These are phyloP conservation scores for Nannospalax galili DNA, from an alignment of 2,113 vertebrate species.

Conservation along the genomic window DNA sequence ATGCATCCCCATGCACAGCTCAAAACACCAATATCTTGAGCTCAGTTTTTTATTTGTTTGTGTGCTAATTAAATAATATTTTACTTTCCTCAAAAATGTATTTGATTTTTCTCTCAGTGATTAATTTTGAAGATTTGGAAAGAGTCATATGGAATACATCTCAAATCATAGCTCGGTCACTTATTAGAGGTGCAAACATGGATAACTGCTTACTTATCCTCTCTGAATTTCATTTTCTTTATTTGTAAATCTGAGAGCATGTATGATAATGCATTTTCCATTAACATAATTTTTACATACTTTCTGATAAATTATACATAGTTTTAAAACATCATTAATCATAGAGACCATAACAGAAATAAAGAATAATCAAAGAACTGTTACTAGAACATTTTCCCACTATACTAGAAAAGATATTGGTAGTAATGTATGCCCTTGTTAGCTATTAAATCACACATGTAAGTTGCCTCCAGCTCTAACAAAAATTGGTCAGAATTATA, in stretches of 20 bases:
- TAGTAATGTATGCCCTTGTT: neutral
- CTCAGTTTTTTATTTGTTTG: neutral
- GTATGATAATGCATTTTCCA: neutral
- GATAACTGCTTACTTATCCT: neutral
- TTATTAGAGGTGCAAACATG: neutral
- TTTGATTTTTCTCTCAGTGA: neutral
- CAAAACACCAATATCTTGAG: neutral
- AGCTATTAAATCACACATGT: neutral
- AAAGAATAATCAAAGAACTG: neutral
- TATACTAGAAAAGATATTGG: neutral
- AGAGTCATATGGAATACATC: neutral
- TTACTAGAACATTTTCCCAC: neutral
- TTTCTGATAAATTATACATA: neutral
- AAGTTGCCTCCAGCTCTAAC: neutral
- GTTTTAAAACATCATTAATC: neutral
- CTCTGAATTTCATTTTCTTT: neutral
- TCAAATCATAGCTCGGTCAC: neutral
- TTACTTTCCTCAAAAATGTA: slow-evolving; percentile 15
- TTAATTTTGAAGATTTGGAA: neutral
- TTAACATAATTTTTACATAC: neutral
- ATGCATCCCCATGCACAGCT: too few relatives aligned
- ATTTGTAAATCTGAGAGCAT: neutral
- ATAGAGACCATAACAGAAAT: neutral
- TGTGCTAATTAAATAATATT: neutral
- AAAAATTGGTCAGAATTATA: neutral